Percentiles rank a stretch among this genome's conserved stretches.
Conservation (phyloP, 1,140 invertebrate genomes). For the Diabrotica virgifera region DNA sequence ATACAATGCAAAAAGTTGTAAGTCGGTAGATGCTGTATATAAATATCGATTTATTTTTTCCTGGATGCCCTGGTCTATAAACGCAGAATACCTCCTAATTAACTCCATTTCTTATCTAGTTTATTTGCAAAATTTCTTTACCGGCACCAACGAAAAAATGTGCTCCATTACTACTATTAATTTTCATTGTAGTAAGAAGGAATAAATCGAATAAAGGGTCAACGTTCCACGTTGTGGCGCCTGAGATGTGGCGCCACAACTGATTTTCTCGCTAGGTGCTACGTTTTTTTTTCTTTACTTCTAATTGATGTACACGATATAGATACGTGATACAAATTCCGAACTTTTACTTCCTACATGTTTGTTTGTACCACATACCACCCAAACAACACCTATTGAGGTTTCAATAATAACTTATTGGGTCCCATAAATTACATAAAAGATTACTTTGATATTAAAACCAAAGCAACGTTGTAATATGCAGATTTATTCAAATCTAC, state of each 20-base stretch:
- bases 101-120: not conserved
- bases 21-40: no score
- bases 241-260: constrained; percentile 13
- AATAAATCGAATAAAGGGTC: constrained; percentile 13
- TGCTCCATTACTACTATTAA: constrained; percentile 8
- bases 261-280: constrained; percentile 14
- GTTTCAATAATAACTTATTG: no score
- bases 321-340: not conserved
- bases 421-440: no score
- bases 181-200: constrained; percentile 5
- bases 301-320: constrained; percentile 9
- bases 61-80: no score
- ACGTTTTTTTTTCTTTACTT: constrained; percentile 8
- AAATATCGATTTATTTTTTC: no score
- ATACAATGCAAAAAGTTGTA: no score
- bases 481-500: no score
- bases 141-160: not conserved
- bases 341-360: constrained; percentile 6
- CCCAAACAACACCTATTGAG: no score
- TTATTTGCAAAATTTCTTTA: not conserved
- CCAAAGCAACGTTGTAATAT: no score
- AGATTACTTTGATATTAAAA: no score
- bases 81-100: no score
- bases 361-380: not conserved
- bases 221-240: constrained; percentile 17